A percentile compares a stretch with the other conserved stretches of the same genome.
Conservation (phyloP, 1,140 invertebrate genomes). For the Papilio machaon region DNA sequence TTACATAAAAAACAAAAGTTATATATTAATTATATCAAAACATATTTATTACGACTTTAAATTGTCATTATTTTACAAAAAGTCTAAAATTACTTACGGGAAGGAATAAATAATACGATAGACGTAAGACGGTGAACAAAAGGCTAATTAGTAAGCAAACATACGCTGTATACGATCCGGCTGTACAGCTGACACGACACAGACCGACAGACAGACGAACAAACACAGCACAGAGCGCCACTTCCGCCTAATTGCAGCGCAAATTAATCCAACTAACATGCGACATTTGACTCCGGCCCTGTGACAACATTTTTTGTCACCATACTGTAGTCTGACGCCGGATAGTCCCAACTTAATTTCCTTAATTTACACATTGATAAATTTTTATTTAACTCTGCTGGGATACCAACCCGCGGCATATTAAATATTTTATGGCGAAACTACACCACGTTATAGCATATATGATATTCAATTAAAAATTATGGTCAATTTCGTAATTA, state of each 20-base stretch:
- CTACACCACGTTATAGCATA: no score
- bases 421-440: no score
- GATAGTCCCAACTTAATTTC: neutral
- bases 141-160: constrained; percentile 5
- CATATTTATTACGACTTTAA: neutral
- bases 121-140: neutral
- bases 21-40: no score
- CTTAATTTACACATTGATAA: neutral
- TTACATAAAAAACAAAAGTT: no score
- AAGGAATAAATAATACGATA: neutral
- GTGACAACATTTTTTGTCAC: constrained; percentile 34
- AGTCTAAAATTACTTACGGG: neutral
- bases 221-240: constrained; percentile 19
- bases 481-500: no score
- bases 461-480: no score
- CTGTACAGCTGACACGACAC: neutral
- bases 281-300: constrained; percentile 66
- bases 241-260: constrained; percentile 60
- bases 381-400: no score
- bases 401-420: no score
- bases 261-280: constrained; percentile 73
- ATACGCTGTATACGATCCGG: constrained; percentile 13
- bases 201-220: constrained; percentile 1
- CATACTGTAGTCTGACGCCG: neutral
- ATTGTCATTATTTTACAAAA: neutral